Evolutionary conservation across 2,888 invertebrate species (phyloP), one percentile per base, ranked within the genome.

Genomic region (Nezara viridula): DNA sequence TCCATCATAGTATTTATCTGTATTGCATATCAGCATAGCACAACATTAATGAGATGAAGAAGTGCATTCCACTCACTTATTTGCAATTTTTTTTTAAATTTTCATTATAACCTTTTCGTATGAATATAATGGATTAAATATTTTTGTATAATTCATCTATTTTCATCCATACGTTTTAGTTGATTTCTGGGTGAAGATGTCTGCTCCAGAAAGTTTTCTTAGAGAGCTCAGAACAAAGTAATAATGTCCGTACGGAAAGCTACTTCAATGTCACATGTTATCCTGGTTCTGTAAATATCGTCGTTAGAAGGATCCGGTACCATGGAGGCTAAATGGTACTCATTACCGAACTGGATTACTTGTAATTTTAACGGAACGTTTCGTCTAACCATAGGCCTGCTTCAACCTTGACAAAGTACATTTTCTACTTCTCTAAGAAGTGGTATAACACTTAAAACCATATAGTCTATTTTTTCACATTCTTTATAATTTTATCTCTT

Each of bases 341-440:
- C 66, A 73, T 73, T 73, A 73, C 60, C 16, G 66, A 73, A 73
- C 66, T 37, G 16, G 66, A 73, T 73, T 73, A 73, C 66, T 73
- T 24, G 66, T 73, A 37, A 73, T 73, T 73, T 73, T 73, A 37
- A 37, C 66, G 19, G 37, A 37, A 9, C 66, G 66, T 73, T 73
- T 73, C 66, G 32, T 9, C 32, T 73, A 73, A 73, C 66, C 37
- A 73, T 73, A 73, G 19, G 7, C 37, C 19, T 37, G 19, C 9
- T 73, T 21, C 37, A 73, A 73, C 66, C 66, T 73, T 73, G 66
- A 21, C 32, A 3, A 37, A 73, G 32, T 73, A 37, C 19, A 73
- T 73, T 37, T 73, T 73, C 10, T 37, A 1, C 10, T 37, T 73
- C 19, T 37, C 6, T 32, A 6, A 37, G 27, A 37, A 73, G 19